Evolutionary conservation across 2,797 vertebrate species (phyloP).

Genomic region (Myotis vivesi): DNA sequence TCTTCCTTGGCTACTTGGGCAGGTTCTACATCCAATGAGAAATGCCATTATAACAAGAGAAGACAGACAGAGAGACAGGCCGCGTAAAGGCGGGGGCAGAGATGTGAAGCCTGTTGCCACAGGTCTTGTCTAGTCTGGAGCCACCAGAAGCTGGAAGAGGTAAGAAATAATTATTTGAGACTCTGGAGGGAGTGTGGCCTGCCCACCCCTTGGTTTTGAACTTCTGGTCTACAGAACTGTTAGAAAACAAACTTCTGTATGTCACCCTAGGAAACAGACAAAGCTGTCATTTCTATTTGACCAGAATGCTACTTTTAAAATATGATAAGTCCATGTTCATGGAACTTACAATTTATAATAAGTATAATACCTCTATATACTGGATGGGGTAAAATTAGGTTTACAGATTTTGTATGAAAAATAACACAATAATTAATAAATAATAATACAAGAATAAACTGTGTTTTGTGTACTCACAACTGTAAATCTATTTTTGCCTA

Average conservation of each 20-base stretch:
- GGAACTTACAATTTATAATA: not conserved
- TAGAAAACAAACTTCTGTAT: not conserved
- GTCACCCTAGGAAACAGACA: not conserved
- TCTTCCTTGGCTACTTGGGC: not conserved
- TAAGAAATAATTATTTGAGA: not conserved
- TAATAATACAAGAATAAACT: not conserved
- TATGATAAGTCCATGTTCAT: not conserved
- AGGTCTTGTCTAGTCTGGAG: too few relatives aligned
- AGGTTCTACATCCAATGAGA: not conserved
- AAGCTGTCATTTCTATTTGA: not conserved
- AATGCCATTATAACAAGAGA: not conserved
- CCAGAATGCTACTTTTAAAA: not conserved
- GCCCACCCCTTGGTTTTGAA: not conserved
- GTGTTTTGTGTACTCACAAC: not conserved
- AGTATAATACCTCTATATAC: not conserved
- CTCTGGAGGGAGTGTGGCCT: rapidly evolving
- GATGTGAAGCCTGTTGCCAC: rapidly evolving
- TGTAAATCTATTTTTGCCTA: not conserved
- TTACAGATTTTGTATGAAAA: not conserved
- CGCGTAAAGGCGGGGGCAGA: rapidly evolving
- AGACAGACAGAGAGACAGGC: not conserved
- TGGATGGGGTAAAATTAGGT: not conserved
- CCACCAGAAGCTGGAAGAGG: too few relatives aligned
- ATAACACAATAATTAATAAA: not conserved
- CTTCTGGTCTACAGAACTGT: not conserved